Evolutionary conservation across 2,797 vertebrate genomes (phyloP), one percentile per base, ranked within the genome.

Genomic region (Enteromius trimaculatus): DNA sequence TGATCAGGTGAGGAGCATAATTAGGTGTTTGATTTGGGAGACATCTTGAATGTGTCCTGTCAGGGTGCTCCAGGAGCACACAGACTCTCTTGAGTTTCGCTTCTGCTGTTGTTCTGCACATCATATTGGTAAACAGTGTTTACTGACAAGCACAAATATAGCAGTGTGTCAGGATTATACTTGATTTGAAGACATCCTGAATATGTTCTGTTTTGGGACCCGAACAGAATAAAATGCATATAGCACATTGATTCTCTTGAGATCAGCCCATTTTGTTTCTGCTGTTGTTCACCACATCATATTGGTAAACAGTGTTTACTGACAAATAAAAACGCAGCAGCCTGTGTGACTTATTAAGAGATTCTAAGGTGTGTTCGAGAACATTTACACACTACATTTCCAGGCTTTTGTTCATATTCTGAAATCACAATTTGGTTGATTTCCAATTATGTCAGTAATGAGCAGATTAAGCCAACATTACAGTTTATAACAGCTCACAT

Each of bases 201-300:
- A 29, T 21, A 14, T 64, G 37, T 44, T 23, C 75, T 77, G 34
- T 39, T 21, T 21, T 11, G 19, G 10, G 71, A 4, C 70, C 47
- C 4, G 8, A 21, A 26, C 47, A 21, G 23, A 31, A 72, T 19
- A 51, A 13, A 39, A 6, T 29, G 58, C 14, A 5, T 21, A 5
- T 21, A 14, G 4, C 23, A 68, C 34, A 14, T n/a, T 3, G 16
- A 16, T 23, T n/a, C 23, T 71, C 34, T 26, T 58, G 21, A 42
- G 68, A 80, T 42, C 79, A 60, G 19, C 49, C 16, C 2, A 26
- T 47, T 60, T 55, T n/a, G 66, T 42, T 47, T 55, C 72, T 37
- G 49, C 31, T 37, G 49, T 51, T 31, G 44, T 75, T 55, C 51
- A 2, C 4, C 31, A 60, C n/a, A 37, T 23, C 4, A 26, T 29